These are phyloP conservation scores for Marmota flaviventris DNA, from an alignment of 2,113 vertebrate genomes.

Conservation along the genomic window DNA sequence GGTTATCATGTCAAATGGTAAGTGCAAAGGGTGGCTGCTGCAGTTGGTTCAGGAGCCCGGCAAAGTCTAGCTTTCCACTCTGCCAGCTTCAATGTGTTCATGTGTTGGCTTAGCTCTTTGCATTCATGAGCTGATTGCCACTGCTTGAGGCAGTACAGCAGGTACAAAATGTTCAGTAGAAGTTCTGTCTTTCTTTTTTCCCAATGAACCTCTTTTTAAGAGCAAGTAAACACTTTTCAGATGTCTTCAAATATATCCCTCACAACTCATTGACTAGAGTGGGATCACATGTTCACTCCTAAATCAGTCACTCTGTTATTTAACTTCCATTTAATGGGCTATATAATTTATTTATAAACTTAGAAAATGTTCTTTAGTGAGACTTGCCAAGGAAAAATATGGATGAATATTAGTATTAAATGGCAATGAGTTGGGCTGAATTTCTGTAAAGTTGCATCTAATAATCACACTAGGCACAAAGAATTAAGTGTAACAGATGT, in stretches of 20 bases:
- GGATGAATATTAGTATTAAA: background rate
- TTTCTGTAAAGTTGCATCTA: constrained; percentile 16
- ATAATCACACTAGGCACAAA: constrained; percentile 5
- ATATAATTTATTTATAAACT: constrained; percentile 38
- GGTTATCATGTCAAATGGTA: background rate
- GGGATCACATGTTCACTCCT: background rate
- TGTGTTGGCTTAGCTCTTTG: background rate
- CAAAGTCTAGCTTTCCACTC: background rate
- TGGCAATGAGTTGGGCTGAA: background rate
- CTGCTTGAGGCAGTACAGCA: background rate
- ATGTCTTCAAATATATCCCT: background rate
- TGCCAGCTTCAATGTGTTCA: background rate
- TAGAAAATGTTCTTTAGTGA: constrained; percentile 45
- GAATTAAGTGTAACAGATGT: constrained; percentile 35
- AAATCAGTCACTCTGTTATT: background rate
- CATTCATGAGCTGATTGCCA: background rate
- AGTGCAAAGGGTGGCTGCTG: background rate
- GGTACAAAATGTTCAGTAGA: background rate
- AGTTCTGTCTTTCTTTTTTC: background rate
- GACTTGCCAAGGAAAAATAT: background rate
- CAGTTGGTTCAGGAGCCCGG: background rate
- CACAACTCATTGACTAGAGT: background rate
- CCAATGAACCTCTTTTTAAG: background rate
- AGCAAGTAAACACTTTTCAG: constrained; percentile 5
- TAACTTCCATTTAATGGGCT: background rate